Conservation (phyloP, 2,888 invertebrate genomes). For the Caenorhabditis sp. region DNA sequence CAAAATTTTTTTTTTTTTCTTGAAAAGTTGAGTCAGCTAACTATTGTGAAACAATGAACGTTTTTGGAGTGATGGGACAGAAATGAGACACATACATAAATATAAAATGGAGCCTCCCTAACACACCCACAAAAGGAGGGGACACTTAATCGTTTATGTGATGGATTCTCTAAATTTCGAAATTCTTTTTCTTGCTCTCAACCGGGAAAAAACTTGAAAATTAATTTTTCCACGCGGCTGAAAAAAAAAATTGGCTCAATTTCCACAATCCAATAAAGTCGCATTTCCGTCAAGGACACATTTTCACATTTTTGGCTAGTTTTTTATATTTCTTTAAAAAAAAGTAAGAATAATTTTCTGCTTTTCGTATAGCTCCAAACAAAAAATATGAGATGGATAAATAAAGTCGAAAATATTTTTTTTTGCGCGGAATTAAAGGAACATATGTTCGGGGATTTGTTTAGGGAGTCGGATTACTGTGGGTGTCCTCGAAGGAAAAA, state of each 20-base stretch:
- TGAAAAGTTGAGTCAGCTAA: background rate
- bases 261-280: background rate
- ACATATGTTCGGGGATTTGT: no score
- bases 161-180: background rate
- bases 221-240: no score
- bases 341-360: background rate
- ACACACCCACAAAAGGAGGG: background rate
- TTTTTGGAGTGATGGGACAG: background rate
- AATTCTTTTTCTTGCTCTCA: background rate
- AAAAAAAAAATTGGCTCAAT: background rate
- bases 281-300: background rate
- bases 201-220: no score
- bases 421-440: no score
- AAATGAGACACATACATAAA: background rate
- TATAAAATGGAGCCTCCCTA: background rate
- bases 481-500: background rate
- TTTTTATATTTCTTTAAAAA: background rate
- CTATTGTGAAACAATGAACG: conserved; percentile 1
- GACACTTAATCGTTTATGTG: conserved; percentile 1
- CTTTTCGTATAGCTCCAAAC: background rate
- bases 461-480: no score
- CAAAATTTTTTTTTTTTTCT: background rate
- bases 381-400: background rate
- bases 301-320: background rate
- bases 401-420: background rate